Conservation (phyloP, 2,888 invertebrate species). For the Nomada lathburiana region DNA sequence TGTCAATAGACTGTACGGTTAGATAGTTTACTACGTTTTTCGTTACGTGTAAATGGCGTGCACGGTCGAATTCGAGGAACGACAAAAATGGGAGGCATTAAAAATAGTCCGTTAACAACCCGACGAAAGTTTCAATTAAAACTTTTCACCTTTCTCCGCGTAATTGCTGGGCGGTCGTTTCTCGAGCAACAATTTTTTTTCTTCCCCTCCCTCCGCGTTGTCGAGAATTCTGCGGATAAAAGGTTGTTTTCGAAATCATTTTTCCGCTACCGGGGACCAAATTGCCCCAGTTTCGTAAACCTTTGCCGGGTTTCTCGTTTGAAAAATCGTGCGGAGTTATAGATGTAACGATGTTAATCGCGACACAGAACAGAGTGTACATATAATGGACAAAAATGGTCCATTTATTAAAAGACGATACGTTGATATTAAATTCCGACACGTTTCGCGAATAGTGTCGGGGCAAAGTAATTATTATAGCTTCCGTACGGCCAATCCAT, state of each 20-base stretch:
- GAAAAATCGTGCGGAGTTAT: not conserved
- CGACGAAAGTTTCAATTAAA: not conserved
- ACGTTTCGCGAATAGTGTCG: not conserved
- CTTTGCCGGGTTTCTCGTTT: not conserved
- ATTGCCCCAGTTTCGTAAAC: constrained; percentile 33
- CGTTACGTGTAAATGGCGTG: not conserved
- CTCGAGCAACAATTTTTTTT: not conserved
- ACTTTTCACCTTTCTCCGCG: constrained; percentile 1
- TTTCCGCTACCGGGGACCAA: not conserved
- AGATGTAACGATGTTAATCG: not conserved
- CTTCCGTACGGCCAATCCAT: not conserved
- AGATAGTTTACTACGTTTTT: constrained; percentile 31
- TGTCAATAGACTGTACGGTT: constrained; percentile 37
- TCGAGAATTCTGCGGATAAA: not conserved
- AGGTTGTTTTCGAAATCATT: constrained; percentile 18
- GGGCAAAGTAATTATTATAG: not conserved
- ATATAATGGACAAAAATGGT: not conserved
- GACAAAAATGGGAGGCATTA: not conserved
- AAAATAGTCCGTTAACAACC: not conserved
- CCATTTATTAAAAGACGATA: constrained; percentile 7
- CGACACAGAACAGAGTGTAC: not conserved
- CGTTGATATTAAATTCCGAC: not conserved
- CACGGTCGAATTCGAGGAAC: not conserved
- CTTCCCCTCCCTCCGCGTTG: not conserved
- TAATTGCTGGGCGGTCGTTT: not conserved